These are phyloP conservation scores for Gari tellinella DNA, from an alignment of 2,888 invertebrate genomes.

Conservation along the genomic window DNA sequence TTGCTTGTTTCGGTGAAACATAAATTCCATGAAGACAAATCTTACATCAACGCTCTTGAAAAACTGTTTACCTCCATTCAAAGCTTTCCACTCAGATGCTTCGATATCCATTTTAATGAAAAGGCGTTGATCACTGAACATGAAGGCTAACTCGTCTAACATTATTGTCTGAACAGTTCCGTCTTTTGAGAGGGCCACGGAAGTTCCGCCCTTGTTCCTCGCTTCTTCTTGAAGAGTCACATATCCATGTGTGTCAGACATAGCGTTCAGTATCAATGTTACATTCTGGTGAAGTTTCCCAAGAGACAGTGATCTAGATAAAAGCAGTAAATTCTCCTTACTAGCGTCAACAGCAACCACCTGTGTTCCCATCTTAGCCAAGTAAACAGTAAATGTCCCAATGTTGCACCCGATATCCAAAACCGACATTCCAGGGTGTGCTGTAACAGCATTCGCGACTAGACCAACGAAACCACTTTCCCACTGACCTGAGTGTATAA, in stretches of 20 bases:
- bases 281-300: slow-evolving; percentile 51
- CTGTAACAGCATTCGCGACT: too few species aligned
- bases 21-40: slow-evolving; percentile 68
- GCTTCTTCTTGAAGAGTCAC: slow-evolving; percentile 53
- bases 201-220: slow-evolving; percentile 67
- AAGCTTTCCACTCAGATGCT: slow-evolving; percentile 65
- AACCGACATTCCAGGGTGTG: slow-evolving; percentile 2
- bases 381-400: slow-evolving; percentile 63
- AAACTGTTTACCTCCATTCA: slow-evolving; percentile 62
- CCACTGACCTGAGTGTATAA: too few species aligned
- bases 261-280: slow-evolving; percentile 67
- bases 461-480: too few species aligned
- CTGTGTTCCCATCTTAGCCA: slow-evolving; percentile 53
- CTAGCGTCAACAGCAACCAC: slow-evolving; percentile 63
- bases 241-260: slow-evolving; percentile 58
- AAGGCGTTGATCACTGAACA: slow-evolving; percentile 50
- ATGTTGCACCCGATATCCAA: slow-evolving; percentile 68
- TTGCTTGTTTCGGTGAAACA: too few species aligned
- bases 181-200: slow-evolving; percentile 35
- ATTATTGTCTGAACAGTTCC: slow-evolving; percentile 55
- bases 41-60: slow-evolving; percentile 66
- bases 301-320: slow-evolving; percentile 58
- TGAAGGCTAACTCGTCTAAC: slow-evolving; percentile 64
- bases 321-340: slow-evolving; percentile 45
- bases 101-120: slow-evolving; percentile 77